Base-by-base conservation (phyloP, 2,888 invertebrate genomes). In the Malthinus seriepunctatus region DNA sequence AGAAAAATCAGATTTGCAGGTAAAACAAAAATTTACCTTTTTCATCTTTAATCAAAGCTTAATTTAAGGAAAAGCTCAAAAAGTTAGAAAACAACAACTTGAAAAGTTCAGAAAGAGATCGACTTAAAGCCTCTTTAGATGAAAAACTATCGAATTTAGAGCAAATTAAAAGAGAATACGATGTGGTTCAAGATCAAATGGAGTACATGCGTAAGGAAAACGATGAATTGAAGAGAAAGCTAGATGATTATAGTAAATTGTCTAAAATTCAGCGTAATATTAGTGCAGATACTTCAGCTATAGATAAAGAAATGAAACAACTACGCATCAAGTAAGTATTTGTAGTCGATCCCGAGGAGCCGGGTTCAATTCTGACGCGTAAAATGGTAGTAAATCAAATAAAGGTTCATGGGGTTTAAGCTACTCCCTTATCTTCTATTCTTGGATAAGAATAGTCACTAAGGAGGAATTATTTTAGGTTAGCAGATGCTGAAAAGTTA, bases 161-260 rank as follows among this genome's bases (percentile, higher is more conserved):
- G 39, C 83, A 86, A 55, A 78, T 89, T 45, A 86, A 85, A 45
- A 86, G 87, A 47, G 88, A 91, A 72, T 84, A 85, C 63, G 84
- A 86, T 61, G 83, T 85, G 65, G 81, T 88, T 64, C 81, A 84
- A 62, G 90, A 92, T 69, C 88, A 91, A 73, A 83, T 89, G 62
- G 86, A 89, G 57, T 89, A 88, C 63, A 78, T 90, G 69, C 83
- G 86, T 63, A 86, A 83, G 78, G 87, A 88, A 86, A 86, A 90
- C 73, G 95, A 95, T 67, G 94, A 93, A 72, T 78, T 91, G 1
- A 86, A 85, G 65, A 84, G 87, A 67, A 93, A 93, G 74, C 76
- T 94, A 32, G 93, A 91, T 72, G 94, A 94, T 77, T 93, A 89
- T 75, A 90, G 91, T 72, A 89, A 88, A 75, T 89, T 94, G 2